phyloP scores from a whole-genome alignment of 2,113 vertebrate species.

The Morphnarchus princeps region DNA sequence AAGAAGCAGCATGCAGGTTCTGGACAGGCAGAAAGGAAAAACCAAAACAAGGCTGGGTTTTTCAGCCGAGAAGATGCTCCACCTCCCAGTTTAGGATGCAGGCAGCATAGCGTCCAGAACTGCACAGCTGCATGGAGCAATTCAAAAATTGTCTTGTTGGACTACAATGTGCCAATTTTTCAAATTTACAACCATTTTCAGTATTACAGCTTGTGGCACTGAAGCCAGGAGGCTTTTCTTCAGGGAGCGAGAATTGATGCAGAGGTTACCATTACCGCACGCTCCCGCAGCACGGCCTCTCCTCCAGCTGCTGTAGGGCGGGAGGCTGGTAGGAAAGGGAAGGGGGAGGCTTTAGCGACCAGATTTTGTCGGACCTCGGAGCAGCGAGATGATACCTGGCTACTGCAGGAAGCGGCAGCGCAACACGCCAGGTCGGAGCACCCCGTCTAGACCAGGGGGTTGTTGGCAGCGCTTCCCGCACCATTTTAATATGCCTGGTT shows the following conservation, averaged over 20 bases:
- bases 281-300: constrained; percentile 50
- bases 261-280: constrained; percentile 56
- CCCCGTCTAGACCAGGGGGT: background rate
- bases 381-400: background rate
- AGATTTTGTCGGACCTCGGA: background rate
- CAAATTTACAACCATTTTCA: constrained; percentile 74
- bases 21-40: background rate
- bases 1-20: background rate
- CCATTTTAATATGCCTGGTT: background rate
- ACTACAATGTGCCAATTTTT: constrained; percentile 73
- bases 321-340: background rate
- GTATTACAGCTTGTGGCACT: constrained; percentile 66
- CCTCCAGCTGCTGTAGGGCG: constrained; percentile 3
- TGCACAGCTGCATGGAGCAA: constrained; percentile 67
- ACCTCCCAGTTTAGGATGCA: constrained; percentile 9
- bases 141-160: constrained; percentile 75
- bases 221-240: constrained; percentile 63
- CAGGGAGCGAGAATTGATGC: constrained; percentile 62
- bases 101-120: background rate
- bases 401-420: background rate
- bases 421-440: accelerated
- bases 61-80: background rate
- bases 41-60: background rate
- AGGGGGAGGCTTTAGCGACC: background rate
- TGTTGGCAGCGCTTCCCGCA: background rate